Conservation (phyloP, 2,888 invertebrate genomes). For the Pachycephus smyrnensis region DNA sequence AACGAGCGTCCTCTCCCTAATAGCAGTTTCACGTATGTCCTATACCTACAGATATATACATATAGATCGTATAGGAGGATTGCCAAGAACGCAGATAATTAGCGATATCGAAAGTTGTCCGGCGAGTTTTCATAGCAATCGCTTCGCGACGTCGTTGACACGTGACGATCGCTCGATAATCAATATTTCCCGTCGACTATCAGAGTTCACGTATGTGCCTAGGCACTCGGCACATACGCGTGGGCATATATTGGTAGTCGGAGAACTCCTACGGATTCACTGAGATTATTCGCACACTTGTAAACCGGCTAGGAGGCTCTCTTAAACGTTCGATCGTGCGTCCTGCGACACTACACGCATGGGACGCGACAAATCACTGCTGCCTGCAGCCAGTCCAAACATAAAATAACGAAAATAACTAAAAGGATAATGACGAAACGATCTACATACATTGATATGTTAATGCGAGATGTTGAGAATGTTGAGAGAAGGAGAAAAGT, state of each 20-base stretch:
- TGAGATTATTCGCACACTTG: neutral
- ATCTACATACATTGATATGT: neutral
- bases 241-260: neutral
- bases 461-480: neutral
- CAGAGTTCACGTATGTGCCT: neutral
- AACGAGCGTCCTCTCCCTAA: neutral
- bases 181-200: conserved; percentile 21
- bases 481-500: neutral
- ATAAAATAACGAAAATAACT: neutral
- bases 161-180: conserved; percentile 42
- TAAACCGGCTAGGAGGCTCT: neutral
- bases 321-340: neutral
- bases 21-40: neutral
- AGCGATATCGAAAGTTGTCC: conserved; percentile 47
- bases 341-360: neutral
- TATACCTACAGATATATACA: neutral
- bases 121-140: conserved; percentile 46
- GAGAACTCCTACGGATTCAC: neutral
- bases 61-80: conserved; percentile 26
- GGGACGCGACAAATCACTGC: neutral
- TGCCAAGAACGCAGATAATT: conserved; percentile 40
- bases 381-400: neutral
- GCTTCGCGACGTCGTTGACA: conserved; percentile 26
- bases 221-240: neutral
- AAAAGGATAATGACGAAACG: neutral